These are phyloP conservation scores for Megalopta genalis DNA, from an alignment of 1,140 invertebrate genomes.

Conservation along the genomic window DNA sequence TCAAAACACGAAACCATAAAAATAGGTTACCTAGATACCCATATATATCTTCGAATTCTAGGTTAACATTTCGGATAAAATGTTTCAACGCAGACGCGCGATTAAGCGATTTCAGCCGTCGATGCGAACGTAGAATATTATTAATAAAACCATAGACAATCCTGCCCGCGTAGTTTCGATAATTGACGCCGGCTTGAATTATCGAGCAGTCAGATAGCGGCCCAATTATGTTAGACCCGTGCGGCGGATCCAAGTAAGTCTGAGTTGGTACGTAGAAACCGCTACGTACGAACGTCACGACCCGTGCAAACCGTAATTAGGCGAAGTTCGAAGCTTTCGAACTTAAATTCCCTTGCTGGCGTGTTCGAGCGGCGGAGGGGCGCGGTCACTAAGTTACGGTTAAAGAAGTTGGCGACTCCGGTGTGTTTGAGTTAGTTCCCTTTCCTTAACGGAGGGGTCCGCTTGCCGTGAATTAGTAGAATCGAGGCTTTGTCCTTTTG, in stretches of 20 bases:
- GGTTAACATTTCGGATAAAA: too few relatives aligned
- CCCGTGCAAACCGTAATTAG: constrained; percentile 55
- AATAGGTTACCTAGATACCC: too few relatives aligned
- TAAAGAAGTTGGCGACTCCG: constrained; percentile 53
- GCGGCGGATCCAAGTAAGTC: not conserved
- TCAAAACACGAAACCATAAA: too few relatives aligned
- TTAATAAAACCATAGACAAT: constrained; percentile 7
- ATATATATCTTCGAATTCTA: too few relatives aligned
- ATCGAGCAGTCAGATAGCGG: constrained; percentile 33
- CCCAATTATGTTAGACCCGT: constrained; percentile 41
- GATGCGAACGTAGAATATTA: constrained; percentile 1
- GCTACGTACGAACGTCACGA: constrained; percentile 48
- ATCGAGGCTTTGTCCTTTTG: constrained; percentile 16
- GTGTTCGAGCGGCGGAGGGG: not conserved
- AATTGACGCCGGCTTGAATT: constrained; percentile 29
- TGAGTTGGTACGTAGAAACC: constrained; percentile 9
- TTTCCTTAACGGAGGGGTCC: constrained; percentile 22
- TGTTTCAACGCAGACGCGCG: too few relatives aligned
- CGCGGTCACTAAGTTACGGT: constrained; percentile 54
- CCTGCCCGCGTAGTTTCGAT: not conserved
- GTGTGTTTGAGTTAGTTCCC: constrained; percentile 46
- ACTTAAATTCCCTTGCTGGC: constrained; percentile 53
- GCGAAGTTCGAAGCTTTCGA: constrained; percentile 54
- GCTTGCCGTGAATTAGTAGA: constrained; percentile 37
- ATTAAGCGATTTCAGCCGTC: too few relatives aligned